phyloP scores from a whole-genome alignment of 1,140 invertebrate species.

The Atopsyche davidsoni region DNA sequence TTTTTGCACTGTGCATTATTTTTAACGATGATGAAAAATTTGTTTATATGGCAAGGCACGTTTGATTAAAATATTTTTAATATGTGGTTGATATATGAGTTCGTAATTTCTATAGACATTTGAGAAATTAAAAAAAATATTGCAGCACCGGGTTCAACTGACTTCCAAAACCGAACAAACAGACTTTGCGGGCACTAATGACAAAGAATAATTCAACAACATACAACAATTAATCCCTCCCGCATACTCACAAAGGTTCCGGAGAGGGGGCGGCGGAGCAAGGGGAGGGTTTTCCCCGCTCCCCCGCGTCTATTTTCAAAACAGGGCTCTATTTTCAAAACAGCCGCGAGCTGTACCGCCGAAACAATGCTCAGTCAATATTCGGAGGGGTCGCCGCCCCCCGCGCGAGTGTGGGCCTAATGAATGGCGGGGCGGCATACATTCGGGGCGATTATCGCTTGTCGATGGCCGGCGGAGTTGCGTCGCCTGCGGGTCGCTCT shows the following conservation, averaged over 20 bases:
- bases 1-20: no score
- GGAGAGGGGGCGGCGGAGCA: conserved; percentile 6
- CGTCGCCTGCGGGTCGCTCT: conserved; percentile 4
- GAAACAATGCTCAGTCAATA: conserved; percentile 31
- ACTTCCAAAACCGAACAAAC: no score
- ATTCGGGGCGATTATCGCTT: neutral
- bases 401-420: neutral
- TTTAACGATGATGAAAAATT: no score
- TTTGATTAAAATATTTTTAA: no score
- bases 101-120: no score
- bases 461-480: neutral
- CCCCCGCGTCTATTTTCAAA: neutral
- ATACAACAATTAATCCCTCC: conserved; percentile 27
- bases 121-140: no score
- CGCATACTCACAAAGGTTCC: conserved; percentile 16
- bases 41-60: no score
- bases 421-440: neutral
- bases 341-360: conserved; percentile 24
- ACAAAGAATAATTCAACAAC: conserved; percentile 28
- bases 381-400: conserved; percentile 12
- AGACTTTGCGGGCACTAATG: conserved; percentile 12
- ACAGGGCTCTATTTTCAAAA: conserved; percentile 29
- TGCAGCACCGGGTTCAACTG: no score
- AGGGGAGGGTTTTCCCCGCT: neutral
- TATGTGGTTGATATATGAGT: no score